A percentile compares a stretch with the other conserved stretches of the same genome.
Evolutionary conservation across 53 echinoderm and acorn worm species (phyloP).

Genomic region (Luidia sarsii): DNA sequence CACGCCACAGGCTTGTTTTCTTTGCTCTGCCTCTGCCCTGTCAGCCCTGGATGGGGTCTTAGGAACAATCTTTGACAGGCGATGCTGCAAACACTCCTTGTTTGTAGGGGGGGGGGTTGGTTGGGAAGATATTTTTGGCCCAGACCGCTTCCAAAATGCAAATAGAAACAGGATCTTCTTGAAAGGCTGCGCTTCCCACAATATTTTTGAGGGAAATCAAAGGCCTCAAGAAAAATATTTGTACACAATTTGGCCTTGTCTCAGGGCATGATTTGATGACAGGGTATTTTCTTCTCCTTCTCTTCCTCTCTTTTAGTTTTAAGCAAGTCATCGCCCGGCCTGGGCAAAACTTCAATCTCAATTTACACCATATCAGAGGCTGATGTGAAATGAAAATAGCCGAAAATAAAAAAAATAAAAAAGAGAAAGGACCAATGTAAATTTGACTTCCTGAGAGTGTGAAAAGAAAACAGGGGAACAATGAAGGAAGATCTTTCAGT

Average conservation of each 20-base stretch:
- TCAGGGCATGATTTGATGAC: not conserved
- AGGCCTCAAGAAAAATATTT: conserved; percentile 48
- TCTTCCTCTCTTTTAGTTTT: too few species aligned
- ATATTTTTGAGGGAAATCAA: conserved; percentile 43
- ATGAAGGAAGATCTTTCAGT: not conserved
- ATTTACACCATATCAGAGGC: too few species aligned
- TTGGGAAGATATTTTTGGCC: conserved; percentile 43
- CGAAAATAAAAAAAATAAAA: too few species aligned
- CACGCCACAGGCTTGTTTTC: conserved; percentile 58
- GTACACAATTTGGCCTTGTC: conserved; percentile 42
- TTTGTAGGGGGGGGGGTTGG: conserved; percentile 9
- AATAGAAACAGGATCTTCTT: conserved; percentile 57
- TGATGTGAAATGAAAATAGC: too few species aligned
- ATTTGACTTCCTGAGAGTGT: conserved; percentile 26
- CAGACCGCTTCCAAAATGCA: conserved; percentile 30
- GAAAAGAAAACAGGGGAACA: conserved; percentile 36
- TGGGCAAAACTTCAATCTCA: too few species aligned
- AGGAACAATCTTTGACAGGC: conserved; percentile 55
- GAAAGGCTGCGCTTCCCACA: conserved; percentile 54
- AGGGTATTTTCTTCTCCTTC: not conserved
- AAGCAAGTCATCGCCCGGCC: not conserved
- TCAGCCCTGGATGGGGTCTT: conserved; percentile 33
- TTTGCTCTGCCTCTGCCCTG: conserved; percentile 31
- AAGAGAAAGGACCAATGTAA: too few species aligned
- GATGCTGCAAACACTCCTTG: conserved; percentile 47